Percentiles rank a stretch among this genome's conserved stretches.
These are phyloP conservation scores for Lycopodina hypogea DNA, from an alignment of 37 sponge, comb jelly and placozoan genomes.

Conservation along the genomic window DNA sequence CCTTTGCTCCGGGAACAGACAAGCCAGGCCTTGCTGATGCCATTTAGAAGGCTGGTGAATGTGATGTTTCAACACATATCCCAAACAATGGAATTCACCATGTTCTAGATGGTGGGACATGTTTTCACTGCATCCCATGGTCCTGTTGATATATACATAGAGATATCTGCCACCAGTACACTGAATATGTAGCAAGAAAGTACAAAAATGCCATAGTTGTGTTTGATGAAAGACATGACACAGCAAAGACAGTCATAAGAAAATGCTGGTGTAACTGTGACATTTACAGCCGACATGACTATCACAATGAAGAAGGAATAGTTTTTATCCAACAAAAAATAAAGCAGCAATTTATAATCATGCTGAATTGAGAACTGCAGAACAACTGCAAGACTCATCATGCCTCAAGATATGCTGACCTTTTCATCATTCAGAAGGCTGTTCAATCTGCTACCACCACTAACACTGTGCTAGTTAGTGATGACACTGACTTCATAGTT, in stretches of 20 bases:
- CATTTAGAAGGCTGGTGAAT: slow-evolving; percentile 4
- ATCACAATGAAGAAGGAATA: slow-evolving; percentile 37
- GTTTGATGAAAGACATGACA: slow-evolving; percentile 47
- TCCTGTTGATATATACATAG: slow-evolving; percentile 9
- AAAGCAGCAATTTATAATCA: slow-evolving; percentile 10
- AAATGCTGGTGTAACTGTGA: slow-evolving; percentile 11
- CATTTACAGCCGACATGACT: not conserved
- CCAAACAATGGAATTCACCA: slow-evolving; percentile 9
- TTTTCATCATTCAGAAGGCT: slow-evolving; percentile 18
- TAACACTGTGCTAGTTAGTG: slow-evolving; percentile 13
- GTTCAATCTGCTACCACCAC: slow-evolving; percentile 7
- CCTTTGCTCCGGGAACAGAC: slow-evolving; percentile 32
- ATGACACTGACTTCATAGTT: slow-evolving; percentile 21
- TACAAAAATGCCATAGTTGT: slow-evolving; percentile 38
- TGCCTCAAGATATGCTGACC: slow-evolving; percentile 32
- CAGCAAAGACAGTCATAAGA: slow-evolving; percentile 20
- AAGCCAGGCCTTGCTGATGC: slow-evolving; percentile 27
- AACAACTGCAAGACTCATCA: slow-evolving; percentile 10
- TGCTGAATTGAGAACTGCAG: slow-evolving; percentile 26
- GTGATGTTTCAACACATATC: slow-evolving; percentile 11
- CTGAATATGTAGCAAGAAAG: slow-evolving; percentile 28
- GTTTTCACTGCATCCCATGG: slow-evolving; percentile 38
- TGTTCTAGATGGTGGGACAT: slow-evolving; percentile 54
- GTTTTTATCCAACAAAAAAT: slow-evolving; percentile 2
- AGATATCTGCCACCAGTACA: slow-evolving; percentile 39